Base-by-base conservation (phyloP, 1,140 invertebrate genomes). In the Dreissena polymorpha region DNA sequence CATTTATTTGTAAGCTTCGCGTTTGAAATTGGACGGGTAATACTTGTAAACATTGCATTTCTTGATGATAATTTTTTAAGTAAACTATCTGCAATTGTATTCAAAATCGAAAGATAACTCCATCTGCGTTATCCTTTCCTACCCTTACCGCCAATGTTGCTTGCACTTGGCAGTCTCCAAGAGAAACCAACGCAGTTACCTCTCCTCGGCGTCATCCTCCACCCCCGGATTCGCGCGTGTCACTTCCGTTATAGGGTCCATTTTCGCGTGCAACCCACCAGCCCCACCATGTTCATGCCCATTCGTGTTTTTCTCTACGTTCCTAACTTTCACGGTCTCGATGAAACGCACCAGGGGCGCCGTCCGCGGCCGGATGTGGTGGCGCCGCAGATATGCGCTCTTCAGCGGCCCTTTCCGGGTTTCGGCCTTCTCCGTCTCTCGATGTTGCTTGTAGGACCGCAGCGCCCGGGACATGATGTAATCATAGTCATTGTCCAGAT, bases 381-480 rank as follows among this genome's bases (percentile, higher is more conserved):
- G 74, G 1, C 73, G 81, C 23, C 67, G 67, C 1, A 77, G 25
- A 55, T 86, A 70, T n/a, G 83, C 83, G 60, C 83, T 85, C 27
- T 85, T 83, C 16, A 87, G 68, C 63, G 82, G 83, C 29, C 76
- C 80, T 76, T 81, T 82, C n/a, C 86, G 39, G 21, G 63, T 73
- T 10, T 87, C 88, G 13, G 84, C 84, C 23, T 87, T 81, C 60
- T 89, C 87, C 27, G 75, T 85, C 13, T 86, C 77, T 10, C 86
- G 27, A 39, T 89, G 86, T 7, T 84, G 84, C 67, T 73, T 85
- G 67, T 89, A 89, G 0, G 89, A 88, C 69, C 70, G 73, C 49
- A 89, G 68, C 8, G 89, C 89, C 39, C 86, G 87, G n/a, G 84
- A 85, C 87, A 89, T 89, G n/a, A 89, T 90, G 68, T 90, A 88